These are phyloP conservation scores for Armadillidium nasatum DNA, from an alignment of 1,140 invertebrate genomes.

Conservation along the genomic window DNA sequence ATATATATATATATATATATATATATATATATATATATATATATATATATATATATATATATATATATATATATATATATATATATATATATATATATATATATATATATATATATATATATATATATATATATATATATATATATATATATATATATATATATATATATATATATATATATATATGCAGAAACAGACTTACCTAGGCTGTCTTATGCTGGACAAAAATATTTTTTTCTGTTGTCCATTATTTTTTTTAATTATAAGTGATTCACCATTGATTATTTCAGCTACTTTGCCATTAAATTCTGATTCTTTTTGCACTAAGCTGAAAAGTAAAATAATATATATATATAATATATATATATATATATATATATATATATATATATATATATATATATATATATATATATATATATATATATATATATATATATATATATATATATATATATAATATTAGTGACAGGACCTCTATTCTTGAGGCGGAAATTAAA, in stretches of 20 bases:
- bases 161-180: background rate
- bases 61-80: too few relatives aligned
- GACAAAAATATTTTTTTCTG: slow-evolving; percentile 92
- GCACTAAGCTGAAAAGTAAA: slow-evolving; percentile 56
- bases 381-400: background rate
- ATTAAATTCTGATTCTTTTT: slow-evolving; percentile 77
- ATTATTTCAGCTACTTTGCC: slow-evolving; percentile 87
- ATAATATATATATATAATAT: slow-evolving; percentile 14
- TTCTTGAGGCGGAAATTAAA: too few relatives aligned
- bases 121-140: background rate
- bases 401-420: slow-evolving; percentile 42
- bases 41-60: too few relatives aligned
- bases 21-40: too few relatives aligned
- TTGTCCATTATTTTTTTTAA: slow-evolving; percentile 72
- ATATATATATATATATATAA: slow-evolving; percentile 16
- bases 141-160: background rate
- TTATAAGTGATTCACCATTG: slow-evolving; percentile 85
- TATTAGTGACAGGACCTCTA: too few relatives aligned
- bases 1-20: slow-evolving; percentile 11
- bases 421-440: background rate
- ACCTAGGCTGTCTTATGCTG: slow-evolving; percentile 86
- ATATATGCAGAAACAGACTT: slow-evolving; percentile 47
- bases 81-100: too few relatives aligned
- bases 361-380: background rate
- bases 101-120: too few relatives aligned